These are phyloP conservation scores for Toxostoma redivivum DNA, from an alignment of 2,113 vertebrate species.

Conservation along the genomic window DNA sequence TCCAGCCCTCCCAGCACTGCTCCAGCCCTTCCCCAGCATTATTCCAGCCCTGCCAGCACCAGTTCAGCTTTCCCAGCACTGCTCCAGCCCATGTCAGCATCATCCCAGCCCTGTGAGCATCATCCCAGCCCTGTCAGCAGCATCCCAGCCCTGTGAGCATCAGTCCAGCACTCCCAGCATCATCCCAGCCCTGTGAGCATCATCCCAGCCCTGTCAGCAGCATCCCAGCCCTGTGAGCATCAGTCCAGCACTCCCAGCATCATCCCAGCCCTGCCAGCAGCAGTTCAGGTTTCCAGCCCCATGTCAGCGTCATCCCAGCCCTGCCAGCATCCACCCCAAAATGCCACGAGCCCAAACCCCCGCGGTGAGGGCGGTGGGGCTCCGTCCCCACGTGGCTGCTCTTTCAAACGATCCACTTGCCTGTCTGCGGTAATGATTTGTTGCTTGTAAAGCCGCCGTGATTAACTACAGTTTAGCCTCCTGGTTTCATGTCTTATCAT, in stretches of 20 bases:
- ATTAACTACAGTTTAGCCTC: slow-evolving; percentile 59
- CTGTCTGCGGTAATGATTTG: slow-evolving; percentile 44
- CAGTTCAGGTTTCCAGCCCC: too few relatives aligned
- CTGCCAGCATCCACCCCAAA: fast-evolving
- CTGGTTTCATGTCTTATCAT: slow-evolving; percentile 66
- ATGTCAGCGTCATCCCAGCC: not conserved
- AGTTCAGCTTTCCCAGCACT: fast-evolving
- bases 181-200: not conserved
- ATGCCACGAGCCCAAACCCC: fast-evolving
- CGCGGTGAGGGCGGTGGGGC: fast-evolving
- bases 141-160: fast-evolving
- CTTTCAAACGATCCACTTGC: not conserved
- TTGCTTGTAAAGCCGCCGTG: slow-evolving; percentile 51
- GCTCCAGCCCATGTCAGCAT: not conserved
- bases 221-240: not conserved
- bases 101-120: not conserved
- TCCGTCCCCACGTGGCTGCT: not conserved
- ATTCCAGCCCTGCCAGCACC: fast-evolving
- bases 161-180: fast-evolving
- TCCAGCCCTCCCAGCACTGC: not conserved
- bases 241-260: too few relatives aligned
- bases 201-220: fast-evolving
- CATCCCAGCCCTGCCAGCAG: too few relatives aligned
- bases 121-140: not conserved
- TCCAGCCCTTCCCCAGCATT: fast-evolving